Base-by-base conservation (phyloP, 2,888 invertebrate genomes). In the Mimachlamys varia region DNA sequence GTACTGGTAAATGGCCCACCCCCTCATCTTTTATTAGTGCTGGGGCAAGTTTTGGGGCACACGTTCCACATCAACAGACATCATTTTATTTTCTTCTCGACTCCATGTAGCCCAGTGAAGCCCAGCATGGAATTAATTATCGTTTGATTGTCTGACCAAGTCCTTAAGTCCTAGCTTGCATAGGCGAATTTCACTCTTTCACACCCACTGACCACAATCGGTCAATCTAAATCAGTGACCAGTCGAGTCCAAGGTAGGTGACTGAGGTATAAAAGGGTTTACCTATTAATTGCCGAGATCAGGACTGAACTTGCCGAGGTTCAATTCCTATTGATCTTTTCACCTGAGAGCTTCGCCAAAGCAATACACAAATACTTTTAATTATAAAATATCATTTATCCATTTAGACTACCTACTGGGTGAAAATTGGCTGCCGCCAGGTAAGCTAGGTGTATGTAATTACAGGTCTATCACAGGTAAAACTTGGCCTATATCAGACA, bases 301-400 rank as follows among this genome's bases (percentile, higher is more conserved):
- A 76, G 76, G 76, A 76, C 33, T 33, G 76, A 76, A 76, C 76
- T 76, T 76, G 76, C 33, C 33, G 5, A 0, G 76, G 76, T 76
- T 27, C 2, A 22, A 76, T 76, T 76, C 33, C 33, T 76, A 76
- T 27, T 76, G 76, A 76, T 76, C 76, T 76, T 76, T 76, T 33
- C 76, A 76, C 76, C 76, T 7, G 76, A 62, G 76, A 76, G 76
- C 76, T 76, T 76, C 27, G 27, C 76, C 33, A 17, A 76, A 76
- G 76, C 15, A 76, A 27, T 76, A 76, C 76, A 76, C 76, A 76
- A 19, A 76, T 76, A 76, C 76, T 76, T 76, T 76, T 76, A 76
- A 76, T 76, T 76, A 76, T 76, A 76, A 76, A 76, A 76, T 76
- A 76, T 76, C 76, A 76, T 76, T 76, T 76, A 76, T 76, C 76